Evolutionary conservation across 2,797 vertebrate genomes (phyloP).

Genomic region (Propithecus perrieri): DNA sequence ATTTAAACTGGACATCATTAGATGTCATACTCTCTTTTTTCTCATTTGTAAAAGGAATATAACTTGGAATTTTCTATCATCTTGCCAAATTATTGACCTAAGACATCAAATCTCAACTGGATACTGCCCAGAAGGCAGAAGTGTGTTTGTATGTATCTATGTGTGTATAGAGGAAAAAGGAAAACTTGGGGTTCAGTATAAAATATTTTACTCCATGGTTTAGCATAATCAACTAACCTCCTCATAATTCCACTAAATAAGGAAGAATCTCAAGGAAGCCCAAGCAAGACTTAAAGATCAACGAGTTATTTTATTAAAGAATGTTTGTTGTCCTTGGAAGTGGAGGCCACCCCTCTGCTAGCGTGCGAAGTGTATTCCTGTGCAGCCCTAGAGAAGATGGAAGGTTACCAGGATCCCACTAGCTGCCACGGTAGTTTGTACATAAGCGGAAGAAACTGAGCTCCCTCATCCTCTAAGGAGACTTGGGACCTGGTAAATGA

Average conservation of each 20-base stretch:
- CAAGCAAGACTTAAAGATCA: not conserved
- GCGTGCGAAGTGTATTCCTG: not conserved
- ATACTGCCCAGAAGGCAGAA: not conserved
- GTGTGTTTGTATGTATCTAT: not conserved
- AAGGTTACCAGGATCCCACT: not conserved
- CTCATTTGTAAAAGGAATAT: not conserved
- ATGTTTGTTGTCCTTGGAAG: not conserved
- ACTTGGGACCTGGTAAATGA: not conserved
- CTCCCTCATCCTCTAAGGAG: not conserved
- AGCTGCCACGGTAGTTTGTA: not conserved
- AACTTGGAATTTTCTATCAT: not conserved
- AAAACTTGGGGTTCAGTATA: not conserved
- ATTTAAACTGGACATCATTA: not conserved
- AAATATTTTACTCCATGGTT: not conserved
- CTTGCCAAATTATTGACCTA: not conserved
- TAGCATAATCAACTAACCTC: not conserved
- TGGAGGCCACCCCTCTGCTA: not conserved
- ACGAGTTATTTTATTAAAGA: not conserved
- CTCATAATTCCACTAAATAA: not conserved
- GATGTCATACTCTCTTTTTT: not conserved
- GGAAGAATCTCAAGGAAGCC: not conserved
- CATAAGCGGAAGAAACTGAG: not conserved
- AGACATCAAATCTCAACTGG: not conserved
- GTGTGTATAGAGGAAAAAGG: not conserved
- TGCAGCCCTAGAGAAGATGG: not conserved